Base-by-base conservation (phyloP, 2,888 invertebrate species). In the Agriopis leucophaearia region DNA sequence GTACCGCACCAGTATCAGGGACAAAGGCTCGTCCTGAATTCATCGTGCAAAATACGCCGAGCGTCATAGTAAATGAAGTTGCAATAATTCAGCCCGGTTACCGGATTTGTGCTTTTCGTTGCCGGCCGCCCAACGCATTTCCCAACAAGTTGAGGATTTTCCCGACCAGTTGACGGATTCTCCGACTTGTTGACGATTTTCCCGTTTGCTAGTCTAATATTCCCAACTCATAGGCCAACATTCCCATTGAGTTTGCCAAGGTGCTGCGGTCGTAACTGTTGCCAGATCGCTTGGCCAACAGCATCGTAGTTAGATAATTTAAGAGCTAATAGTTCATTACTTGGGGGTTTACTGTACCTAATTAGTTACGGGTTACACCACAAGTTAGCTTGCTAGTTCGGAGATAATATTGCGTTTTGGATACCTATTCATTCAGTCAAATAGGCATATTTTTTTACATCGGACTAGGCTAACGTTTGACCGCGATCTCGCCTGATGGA, bases 1-100 rank as follows among this genome's bases (percentile, higher is more conserved):
- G 48, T 60, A 54, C 56, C 51, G n/a, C 56, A 58, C 60, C 60
- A 56, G 55, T 52, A 69, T 55, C 72, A 65, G 27, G 18, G 9
- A 78, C 77, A 80, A 79, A 77, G 77, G 78, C 78, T 78, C 80
- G 80, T 80, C 81, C 79, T 74, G 84, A 82, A 87, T 85, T 84
- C 85, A 81, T 78, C 76, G 81, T 79, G 77, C 82, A 81, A 83
- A 82, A 82, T 82, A 81, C 81, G 77, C 80, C 76, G 74, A 74
- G 79, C 83, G 83, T 85, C 85, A 83, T 83, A 83, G 80, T 81
- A 88, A 88, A 88, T 88, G 87, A 87, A 88, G 85, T 87, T 86
- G 88, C 87, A 88, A 88, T 89, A 88, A 88, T 87, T 88, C 83
- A 87, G 81, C 79, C 83, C 80, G 73, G 81, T 81, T 82, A 84